Base-by-base conservation (phyloP, 2,888 invertebrate species). In the Tipula helvola region DNA sequence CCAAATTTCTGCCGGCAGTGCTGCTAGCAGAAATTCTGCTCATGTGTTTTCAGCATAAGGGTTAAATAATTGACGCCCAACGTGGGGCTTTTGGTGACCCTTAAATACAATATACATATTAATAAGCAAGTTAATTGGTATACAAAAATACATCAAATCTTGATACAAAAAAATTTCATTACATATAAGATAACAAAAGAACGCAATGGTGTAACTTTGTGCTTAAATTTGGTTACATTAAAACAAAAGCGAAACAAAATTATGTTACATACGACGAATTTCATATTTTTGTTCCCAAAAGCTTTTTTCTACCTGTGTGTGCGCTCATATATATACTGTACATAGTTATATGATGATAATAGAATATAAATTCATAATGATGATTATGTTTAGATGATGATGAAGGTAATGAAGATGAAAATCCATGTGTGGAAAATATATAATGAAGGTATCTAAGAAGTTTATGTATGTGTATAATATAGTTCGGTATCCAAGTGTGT, bases 291-390 rank as follows among this genome's bases (percentile, higher is more conserved):
- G 71, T 28, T 71, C 28, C 28, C 71, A 71, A 71, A 13, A 12
- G 5, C 10, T 1, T 5, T 18, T n/a, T 5, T 71, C 8, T 71
- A 71, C 71, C 18, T 71, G 71, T 10, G 71, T 57, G 12, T 42
- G 16, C 16, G 16, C 16, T 16, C 16, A 16, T 1, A 16, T 52
- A 52, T 52, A 52, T 52, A 16, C 4, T 42, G 2, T 52, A n/a
- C n/a, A 52, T 52, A 52, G 52, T 52, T 52, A 71, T 12, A 28
- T 28, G 71, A 71, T 71, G 71, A 71, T 71, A 71, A 71, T 71
- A 71, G 71, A 71, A 71, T 71, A 71, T 71, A 71, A 71, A 71
- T 71, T 71, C 71, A 71, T 71, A 71, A 71, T 71, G 71, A 71
- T 71, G 71, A 71, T 71, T 71, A 71, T 71, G 71, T 71, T 71